Percentiles rank a stretch among this genome's conserved stretches.
These are phyloP conservation scores for Scaptomyza flava DNA, from an alignment of 2,888 invertebrate genomes.

Conservation along the genomic window DNA sequence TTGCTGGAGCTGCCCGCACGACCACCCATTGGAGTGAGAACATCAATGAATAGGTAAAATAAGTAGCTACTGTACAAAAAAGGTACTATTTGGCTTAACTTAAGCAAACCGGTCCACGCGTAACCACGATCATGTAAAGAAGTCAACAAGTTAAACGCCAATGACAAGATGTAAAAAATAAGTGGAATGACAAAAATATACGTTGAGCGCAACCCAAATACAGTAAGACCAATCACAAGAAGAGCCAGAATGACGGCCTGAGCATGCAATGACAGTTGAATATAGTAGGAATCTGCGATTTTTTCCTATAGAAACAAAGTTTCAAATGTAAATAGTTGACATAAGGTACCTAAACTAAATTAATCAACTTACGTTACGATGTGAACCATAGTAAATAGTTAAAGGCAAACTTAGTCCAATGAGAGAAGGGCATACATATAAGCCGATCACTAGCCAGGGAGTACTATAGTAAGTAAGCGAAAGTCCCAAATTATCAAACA, in stretches of 20 bases:
- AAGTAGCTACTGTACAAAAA: conserved; percentile 84
- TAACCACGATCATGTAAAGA: conserved; percentile 67
- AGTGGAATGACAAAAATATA: conserved; percentile 76
- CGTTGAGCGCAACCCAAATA: conserved; percentile 68
- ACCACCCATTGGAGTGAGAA: conserved; percentile 87
- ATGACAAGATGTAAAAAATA: conserved; percentile 74
- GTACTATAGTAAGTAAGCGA: conserved; percentile 87
- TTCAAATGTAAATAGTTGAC: neutral
- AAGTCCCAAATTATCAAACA: conserved; percentile 82
- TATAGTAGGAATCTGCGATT: conserved; percentile 60
- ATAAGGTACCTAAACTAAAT: too few relatives aligned
- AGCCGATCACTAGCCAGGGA: conserved; percentile 85
- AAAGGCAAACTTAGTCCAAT: conserved; percentile 78
- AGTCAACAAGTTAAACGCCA: conserved; percentile 75
- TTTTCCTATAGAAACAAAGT: conserved; percentile 67
- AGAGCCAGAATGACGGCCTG: conserved; percentile 75
- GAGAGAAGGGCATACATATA: conserved; percentile 80
- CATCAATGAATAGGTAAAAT: conserved; percentile 84
- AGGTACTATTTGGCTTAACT: conserved; percentile 83
- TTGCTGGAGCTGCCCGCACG: conserved; percentile 82
- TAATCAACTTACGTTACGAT: conserved; percentile 65
- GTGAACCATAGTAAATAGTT: conserved; percentile 69
- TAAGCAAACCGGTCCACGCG: conserved; percentile 73
- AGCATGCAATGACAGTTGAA: conserved; percentile 79
- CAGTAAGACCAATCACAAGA: conserved; percentile 62